Base-by-base conservation (phyloP, 2,888 invertebrate species). In the Cryptops parisi region DNA sequence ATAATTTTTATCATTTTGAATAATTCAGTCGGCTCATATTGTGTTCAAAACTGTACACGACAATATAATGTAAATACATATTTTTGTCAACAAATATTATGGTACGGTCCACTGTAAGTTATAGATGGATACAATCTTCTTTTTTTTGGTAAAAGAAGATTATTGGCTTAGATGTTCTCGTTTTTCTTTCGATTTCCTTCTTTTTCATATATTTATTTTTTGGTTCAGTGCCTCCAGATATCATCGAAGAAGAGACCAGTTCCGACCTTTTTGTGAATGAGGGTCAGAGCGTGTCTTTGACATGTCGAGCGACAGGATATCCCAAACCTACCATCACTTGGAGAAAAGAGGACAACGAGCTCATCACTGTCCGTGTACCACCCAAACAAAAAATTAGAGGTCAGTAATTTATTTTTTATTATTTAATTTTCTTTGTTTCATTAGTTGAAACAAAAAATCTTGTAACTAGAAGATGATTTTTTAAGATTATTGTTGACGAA, bases 331-430 rank as follows among this genome's bases (percentile, higher is more conserved):
- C 81, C 64, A 85, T 90, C 62, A 76, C 80, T 23, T 90, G 89
- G 89, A 77, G 82, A 58, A 76, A 89, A 56, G 89, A 90, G 71
- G 89, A 89, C 65, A 84, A 84, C 2, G 80, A 80, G 2, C 81
- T 84, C 59, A 84, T 89, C 58, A 82, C 86, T 57, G 78, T 83
- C 50, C 78, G 86, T 62, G 79, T 77, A 50, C 78, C 79, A 62
- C 78, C 80, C 53, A 84, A 83, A 72, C 80, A 78, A 53, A 84
- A 82, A 78, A 78, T 84, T 78, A 68, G 63, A 64, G 48, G 58
- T 52, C 53, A 58, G 72, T 12, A 6, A 33, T 33, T 33, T 33
- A 33, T 33, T 33, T 33, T 33, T 33, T n/a, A n/a, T 33, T 12
- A 33, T 33, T 33, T 33, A 33, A 12, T 33, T 33, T 33, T 33